Base-by-base conservation (phyloP, 2,797 vertebrate genomes). In the Hyperoplus lanceolatus region DNA sequence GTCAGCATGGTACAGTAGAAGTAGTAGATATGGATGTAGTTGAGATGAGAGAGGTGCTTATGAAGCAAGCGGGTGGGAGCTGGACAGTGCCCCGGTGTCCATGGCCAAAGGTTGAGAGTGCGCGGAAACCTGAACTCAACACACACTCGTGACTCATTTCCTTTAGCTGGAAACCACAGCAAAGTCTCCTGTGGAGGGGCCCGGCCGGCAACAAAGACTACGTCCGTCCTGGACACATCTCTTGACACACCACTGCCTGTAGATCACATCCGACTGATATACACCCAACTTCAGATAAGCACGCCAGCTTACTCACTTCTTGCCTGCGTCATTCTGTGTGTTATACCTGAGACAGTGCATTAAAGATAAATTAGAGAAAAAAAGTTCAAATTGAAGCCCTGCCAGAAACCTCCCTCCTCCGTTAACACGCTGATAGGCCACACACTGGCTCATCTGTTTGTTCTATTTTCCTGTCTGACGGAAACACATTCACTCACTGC, bases 91-190 rank as follows among this genome's bases (percentile, higher is more conserved):
- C 21, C 75, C 49, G 53, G 75, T 76, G 80, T 83, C 87, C 67
- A 6, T 50, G 87, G 90, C 71, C 83, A 87, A 86, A 92, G 29
- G 80, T 88, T 88, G 65, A 88, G 79, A 74, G 75, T 65, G 65
- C 79, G 81, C 81, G 92, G 94, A 95, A 95, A 94, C 87, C 82
- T 88, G 84, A 93, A 90, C 89, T 89, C 69, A 21, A 80, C 86
- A 83, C 89, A 80, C 79, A 82, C 80, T 84, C 12, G 9, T 94
- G 93, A 95, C 85, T 95, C 94, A 95, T 85, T 95, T 96, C 94
- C 95, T 93, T 29, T 16, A 79, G 70, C 85, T 92, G 90, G 94
- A 93, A 93, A 91, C 85, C 29, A 66, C 85, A 85, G 88, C 57
- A 83, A 92, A 82, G 79, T 84, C 92, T 94, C 93, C 92, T 83